Conservation (phyloP, 2,113 vertebrate genomes). For the Coreoperca whiteheadi region DNA sequence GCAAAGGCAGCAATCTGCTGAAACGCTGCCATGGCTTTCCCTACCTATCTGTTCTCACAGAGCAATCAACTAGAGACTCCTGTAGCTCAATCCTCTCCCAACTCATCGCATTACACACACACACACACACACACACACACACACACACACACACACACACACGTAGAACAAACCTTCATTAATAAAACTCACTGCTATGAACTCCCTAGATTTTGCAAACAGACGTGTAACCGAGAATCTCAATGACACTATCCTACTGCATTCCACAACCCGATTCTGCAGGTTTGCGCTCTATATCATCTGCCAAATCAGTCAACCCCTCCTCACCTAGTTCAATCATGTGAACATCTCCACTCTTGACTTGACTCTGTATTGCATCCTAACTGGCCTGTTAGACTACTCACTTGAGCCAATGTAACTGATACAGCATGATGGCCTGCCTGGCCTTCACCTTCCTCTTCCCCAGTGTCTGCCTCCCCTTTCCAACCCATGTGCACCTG, state of each 20-base stretch:
- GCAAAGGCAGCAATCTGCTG: slow-evolving; percentile 70
- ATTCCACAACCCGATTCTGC: not conserved
- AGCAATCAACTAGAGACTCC: slow-evolving; percentile 42
- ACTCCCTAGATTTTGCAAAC: slow-evolving; percentile 5
- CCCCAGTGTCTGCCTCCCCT: not conserved
- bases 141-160: slow-evolving; percentile 14
- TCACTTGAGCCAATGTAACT: not conserved
- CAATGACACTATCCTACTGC: not conserved
- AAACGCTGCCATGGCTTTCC: slow-evolving; percentile 52
- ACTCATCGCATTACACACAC: slow-evolving; percentile 27
- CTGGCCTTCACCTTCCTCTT: not conserved
- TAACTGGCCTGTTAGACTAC: not conserved
- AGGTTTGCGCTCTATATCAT: not conserved
- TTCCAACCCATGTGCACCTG: slow-evolving; percentile 9
- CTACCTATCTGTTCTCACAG: slow-evolving; percentile 37
- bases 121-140: not conserved
- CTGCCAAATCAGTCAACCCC: not conserved
- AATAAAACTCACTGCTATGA: not conserved
- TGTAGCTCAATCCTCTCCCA: slow-evolving; percentile 25
- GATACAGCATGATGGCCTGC: not conserved
- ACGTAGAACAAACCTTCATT: slow-evolving; percentile 11
- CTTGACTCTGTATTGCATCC: not conserved
- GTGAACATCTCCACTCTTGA: not conserved
- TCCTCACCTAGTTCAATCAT: not conserved
- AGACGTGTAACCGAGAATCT: not conserved